Conservation (phyloP, 2,888 invertebrate genomes). For the Taphrorychus bicolor region DNA sequence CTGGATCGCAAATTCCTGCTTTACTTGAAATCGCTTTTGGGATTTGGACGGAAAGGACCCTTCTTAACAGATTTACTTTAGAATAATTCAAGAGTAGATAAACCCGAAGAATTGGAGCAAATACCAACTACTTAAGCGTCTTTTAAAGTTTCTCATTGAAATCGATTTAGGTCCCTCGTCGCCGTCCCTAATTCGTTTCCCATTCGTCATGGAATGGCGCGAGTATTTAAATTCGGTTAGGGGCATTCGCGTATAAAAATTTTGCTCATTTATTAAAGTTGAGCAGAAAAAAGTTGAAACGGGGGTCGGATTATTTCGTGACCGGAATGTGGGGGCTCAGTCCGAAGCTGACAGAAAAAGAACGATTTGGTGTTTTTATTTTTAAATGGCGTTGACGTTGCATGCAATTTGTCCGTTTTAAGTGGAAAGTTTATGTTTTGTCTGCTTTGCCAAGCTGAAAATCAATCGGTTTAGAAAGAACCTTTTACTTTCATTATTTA, state of each 20-base stretch:
- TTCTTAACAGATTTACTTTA: conserved; percentile 7
- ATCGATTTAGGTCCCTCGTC: conserved; percentile 14
- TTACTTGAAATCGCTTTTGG: not conserved
- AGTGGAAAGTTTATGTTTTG: conserved; percentile 25
- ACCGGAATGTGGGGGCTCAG: conserved; percentile 39
- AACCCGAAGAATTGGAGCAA: conserved; percentile 16
- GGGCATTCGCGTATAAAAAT: conserved; percentile 30
- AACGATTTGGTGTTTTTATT: conserved; percentile 30
- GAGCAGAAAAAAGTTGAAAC: conserved; percentile 30
- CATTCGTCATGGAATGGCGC: conserved; percentile 11
- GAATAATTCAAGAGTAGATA: conserved; percentile 12
- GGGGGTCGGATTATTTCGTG: conserved; percentile 34
- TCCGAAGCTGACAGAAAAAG: conserved; percentile 35
- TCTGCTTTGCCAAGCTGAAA: too few species aligned
- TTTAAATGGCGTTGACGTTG: conserved; percentile 19
- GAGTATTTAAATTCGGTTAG: conserved; percentile 36
- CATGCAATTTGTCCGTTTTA: conserved; percentile 37
- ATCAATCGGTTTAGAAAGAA: too few species aligned
- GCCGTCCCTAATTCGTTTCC: conserved; percentile 11
- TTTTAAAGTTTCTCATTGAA: conserved; percentile 12
- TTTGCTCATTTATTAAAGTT: conserved; percentile 34
- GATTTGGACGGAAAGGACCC: not conserved
- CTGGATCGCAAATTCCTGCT: not conserved
- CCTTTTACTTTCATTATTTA: too few species aligned
- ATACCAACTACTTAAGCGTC: conserved; percentile 11